Evolutionary conservation across 1,140 invertebrate species (phyloP).

Genomic region (Mercenaria mercenaria): DNA sequence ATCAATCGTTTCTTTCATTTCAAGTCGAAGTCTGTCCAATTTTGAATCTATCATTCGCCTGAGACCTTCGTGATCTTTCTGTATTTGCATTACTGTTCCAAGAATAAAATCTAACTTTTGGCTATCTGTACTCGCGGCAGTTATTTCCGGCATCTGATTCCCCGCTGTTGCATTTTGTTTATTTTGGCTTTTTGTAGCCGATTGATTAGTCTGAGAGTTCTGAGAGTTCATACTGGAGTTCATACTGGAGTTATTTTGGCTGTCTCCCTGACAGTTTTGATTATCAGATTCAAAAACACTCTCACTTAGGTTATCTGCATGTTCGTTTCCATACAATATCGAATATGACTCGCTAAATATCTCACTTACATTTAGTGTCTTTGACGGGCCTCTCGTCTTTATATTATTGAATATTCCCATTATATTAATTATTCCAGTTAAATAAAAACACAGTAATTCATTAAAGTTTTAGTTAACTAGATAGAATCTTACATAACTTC

Average conservation of each 20-base stretch:
- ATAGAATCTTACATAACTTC: too few species aligned
- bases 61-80: background rate
- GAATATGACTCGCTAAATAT: background rate
- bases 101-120: background rate
- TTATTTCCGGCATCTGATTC: background rate
- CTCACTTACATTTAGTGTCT: background rate
- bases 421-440: too few species aligned
- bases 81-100: too few species aligned
- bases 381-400: background rate
- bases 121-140: background rate
- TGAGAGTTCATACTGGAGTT: background rate
- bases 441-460: too few species aligned
- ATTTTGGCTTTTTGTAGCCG: background rate
- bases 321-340: background rate
- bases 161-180: background rate
- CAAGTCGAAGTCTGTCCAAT: background rate
- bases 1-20: conserved; percentile 26
- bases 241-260: background rate
- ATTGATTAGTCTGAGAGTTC: too few species aligned
- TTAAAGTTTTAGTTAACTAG: too few species aligned
- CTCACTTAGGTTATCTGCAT: background rate
- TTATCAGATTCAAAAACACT: background rate
- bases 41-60: background rate
- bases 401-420: too few species aligned
- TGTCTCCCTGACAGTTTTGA: background rate